phyloP scores from a whole-genome alignment of 2,113 vertebrate genomes.

The Phrynosoma platyrhinos region DNA sequence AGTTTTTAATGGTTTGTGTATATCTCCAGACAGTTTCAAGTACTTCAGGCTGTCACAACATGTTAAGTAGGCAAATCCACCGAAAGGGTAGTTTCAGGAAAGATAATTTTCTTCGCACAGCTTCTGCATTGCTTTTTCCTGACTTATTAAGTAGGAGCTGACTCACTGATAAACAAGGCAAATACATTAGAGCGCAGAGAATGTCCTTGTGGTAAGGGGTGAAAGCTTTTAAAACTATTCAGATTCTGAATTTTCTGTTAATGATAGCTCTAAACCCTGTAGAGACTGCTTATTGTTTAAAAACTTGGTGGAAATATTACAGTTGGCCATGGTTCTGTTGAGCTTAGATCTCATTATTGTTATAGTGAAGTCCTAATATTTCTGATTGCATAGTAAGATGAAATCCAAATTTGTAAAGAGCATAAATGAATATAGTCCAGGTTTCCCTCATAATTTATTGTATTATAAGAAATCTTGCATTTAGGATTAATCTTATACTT shows the following conservation, averaged over 20 bases:
- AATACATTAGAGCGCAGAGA: constrained; percentile 49
- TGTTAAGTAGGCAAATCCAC: constrained; percentile 73
- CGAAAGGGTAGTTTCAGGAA: constrained; percentile 67
- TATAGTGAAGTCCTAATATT: constrained; percentile 57
- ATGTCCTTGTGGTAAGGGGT: constrained; percentile 49
- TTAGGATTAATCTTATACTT: not conserved
- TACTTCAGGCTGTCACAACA: constrained; percentile 74
- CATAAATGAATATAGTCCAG: constrained; percentile 50
- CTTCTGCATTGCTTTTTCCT: constrained; percentile 68
- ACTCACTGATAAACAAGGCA: constrained; percentile 71
- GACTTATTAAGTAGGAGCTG: constrained; percentile 72
- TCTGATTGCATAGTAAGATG: constrained; percentile 49
- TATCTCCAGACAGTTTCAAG: constrained; percentile 73
- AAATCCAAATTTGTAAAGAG: constrained; percentile 67
- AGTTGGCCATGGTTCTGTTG: not conserved
- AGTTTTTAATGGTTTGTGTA: constrained; percentile 75
- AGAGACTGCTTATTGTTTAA: constrained; percentile 60
- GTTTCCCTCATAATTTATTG: constrained; percentile 41
- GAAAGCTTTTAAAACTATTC: constrained; percentile 64
- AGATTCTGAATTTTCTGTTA: constrained; percentile 60
- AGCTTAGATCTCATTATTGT: constrained; percentile 27
- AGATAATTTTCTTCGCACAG: constrained; percentile 67
- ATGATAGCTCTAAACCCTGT: constrained; percentile 60
- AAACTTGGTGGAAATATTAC: constrained; percentile 52
- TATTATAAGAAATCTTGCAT: constrained; percentile 39